phyloP scores from a whole-genome alignment of 2,113 vertebrate genomes.

The Azemiops feae region DNA sequence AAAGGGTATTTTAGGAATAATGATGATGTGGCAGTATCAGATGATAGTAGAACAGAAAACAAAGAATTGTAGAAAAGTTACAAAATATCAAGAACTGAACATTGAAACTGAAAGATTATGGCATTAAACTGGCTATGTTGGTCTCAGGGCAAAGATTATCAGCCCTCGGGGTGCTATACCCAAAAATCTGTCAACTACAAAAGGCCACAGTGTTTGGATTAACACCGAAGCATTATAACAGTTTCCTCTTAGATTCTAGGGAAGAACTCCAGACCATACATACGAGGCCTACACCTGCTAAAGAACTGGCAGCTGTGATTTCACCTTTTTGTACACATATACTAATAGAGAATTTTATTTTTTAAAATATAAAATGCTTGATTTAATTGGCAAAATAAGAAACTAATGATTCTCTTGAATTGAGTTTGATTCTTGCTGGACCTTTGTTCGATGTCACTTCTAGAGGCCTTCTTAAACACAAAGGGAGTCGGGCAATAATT shows the following conservation, averaged over 20 bases:
- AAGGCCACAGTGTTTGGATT: not conserved
- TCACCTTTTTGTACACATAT: not conserved
- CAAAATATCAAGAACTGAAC: not conserved
- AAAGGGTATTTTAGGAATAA: not conserved
- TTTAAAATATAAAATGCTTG: not conserved
- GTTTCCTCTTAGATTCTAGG: not conserved
- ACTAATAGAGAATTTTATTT: not conserved
- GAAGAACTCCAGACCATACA: not conserved
- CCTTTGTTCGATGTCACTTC: not conserved
- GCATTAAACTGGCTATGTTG: not conserved
- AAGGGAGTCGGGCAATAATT: not conserved
- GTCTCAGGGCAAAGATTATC: not conserved
- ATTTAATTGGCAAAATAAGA: constrained; percentile 14
- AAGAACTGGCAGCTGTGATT: not conserved
- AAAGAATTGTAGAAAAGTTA: not conserved
- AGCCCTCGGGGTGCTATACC: not conserved
- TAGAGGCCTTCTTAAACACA: not conserved
- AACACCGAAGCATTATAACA: not conserved
- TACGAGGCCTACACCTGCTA: not conserved
- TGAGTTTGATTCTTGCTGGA: not conserved
- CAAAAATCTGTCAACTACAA: not conserved
- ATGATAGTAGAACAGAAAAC: not conserved
- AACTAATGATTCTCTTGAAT: not conserved
- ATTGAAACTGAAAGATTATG: not conserved
- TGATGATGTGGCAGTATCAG: not conserved